phyloP scores from a whole-genome alignment of 2,797 vertebrate species.

The Gadopsis bispinosus region DNA sequence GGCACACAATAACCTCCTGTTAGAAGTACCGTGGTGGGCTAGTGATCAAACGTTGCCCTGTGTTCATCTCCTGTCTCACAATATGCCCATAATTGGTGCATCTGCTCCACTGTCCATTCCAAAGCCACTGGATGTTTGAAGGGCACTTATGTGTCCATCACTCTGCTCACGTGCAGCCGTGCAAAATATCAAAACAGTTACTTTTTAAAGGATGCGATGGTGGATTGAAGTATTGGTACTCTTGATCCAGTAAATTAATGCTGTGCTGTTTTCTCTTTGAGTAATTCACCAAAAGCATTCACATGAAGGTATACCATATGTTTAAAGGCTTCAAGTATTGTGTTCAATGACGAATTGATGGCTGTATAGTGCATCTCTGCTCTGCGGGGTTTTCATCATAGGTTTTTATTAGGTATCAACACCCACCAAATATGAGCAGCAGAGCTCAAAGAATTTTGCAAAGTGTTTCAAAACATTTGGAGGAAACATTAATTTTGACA shows the following conservation, averaged over 20 bases:
- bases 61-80: slow-evolving; percentile 67
- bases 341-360: not conserved
- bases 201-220: not conserved
- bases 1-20: slow-evolving; percentile 77
- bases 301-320: not conserved
- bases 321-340: not conserved
- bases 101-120: slow-evolving; percentile 38
- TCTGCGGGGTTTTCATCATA: not conserved
- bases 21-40: slow-evolving; percentile 67
- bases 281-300: not conserved
- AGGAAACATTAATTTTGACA: not conserved
- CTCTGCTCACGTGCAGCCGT: slow-evolving; percentile 14
- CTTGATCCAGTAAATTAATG: not conserved
- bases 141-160: slow-evolving; percentile 31
- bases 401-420: not conserved
- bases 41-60: slow-evolving; percentile 76
- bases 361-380: not conserved
- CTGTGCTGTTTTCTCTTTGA: not conserved
- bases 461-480: not conserved
- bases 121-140: slow-evolving; percentile 58
- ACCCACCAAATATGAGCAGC: not conserved
- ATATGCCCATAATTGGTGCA: slow-evolving; percentile 67
- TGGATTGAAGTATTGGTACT: not conserved
- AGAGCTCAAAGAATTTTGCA: not conserved
- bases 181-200: slow-evolving; percentile 17